Evolutionary conservation across 2,113 vertebrate genomes (phyloP).

Genomic region (Ursus arctos): DNA sequence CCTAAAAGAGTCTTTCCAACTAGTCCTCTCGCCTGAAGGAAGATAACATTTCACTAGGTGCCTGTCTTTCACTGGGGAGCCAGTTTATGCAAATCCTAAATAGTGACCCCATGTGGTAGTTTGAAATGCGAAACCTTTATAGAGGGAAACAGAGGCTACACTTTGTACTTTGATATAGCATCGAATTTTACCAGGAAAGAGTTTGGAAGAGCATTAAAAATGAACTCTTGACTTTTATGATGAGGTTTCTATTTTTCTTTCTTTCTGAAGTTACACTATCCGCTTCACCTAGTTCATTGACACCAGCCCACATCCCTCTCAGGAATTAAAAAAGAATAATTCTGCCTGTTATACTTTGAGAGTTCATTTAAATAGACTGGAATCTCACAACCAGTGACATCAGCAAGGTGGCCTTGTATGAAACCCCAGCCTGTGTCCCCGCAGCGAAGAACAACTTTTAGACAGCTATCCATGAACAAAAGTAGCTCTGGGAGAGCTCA

Average conservation of each 20-base stretch:
- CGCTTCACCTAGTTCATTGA: neutral
- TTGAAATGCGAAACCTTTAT: neutral
- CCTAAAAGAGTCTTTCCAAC: neutral
- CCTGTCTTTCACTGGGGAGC: neutral
- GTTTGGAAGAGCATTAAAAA: neutral
- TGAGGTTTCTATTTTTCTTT: neutral
- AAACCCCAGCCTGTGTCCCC: neutral
- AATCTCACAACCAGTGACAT: neutral
- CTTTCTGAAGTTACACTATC: neutral
- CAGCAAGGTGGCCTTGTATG: neutral
- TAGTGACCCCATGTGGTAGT: neutral
- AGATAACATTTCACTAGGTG: neutral
- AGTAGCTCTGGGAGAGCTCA: neutral
- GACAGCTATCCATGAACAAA: neutral
- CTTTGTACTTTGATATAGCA: neutral
- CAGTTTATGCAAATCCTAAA: neutral
- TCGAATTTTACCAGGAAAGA: neutral
- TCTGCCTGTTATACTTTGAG: neutral
- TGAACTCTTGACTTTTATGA: neutral
- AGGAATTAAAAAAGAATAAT: neutral
- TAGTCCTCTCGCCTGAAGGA: neutral
- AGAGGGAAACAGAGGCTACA: neutral
- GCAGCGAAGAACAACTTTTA: neutral
- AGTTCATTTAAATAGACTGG: neutral
- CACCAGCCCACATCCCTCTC: neutral